phyloP scores from a whole-genome alignment of 2,888 invertebrate genomes.

The Drosophila anomalata region DNA sequence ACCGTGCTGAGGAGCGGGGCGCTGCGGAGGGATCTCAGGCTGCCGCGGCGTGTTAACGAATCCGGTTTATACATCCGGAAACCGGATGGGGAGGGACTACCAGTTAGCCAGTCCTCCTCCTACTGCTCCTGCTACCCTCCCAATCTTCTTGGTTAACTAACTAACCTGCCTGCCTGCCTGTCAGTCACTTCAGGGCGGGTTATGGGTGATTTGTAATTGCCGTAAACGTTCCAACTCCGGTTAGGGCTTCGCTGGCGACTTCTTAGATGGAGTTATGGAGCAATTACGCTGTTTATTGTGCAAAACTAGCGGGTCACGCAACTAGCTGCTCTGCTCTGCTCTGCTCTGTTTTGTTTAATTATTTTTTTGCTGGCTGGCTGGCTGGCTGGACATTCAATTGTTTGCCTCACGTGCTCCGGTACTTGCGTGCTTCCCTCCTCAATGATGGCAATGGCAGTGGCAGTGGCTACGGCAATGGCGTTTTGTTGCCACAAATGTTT shows the following conservation, averaged over 20 bases:
- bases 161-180: conserved; percentile 15
- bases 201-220: conserved; percentile 57
- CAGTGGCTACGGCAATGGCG: conserved; percentile 20
- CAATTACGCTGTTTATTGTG: conserved; percentile 79
- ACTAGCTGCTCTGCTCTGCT: conserved; percentile 10
- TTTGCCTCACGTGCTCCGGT: background rate
- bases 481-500: conserved; percentile 74
- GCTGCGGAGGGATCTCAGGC: conserved; percentile 84
- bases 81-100: background rate
- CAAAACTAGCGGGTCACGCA: conserved; percentile 67
- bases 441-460: background rate
- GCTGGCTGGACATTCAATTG: background rate
- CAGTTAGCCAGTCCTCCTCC: background rate
- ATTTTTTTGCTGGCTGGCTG: background rate
- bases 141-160: background rate
- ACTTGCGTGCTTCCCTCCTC: background rate
- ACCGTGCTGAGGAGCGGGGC: conserved; percentile 84
- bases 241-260: background rate
- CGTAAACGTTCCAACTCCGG: conserved; percentile 55
- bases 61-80: conserved; percentile 84
- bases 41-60: conserved; percentile 83
- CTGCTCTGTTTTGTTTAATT: background rate
- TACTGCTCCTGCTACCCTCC: background rate
- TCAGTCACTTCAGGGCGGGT: conserved; percentile 15
- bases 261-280: conserved; percentile 5